Evolutionary conservation across 2,113 vertebrate genomes (phyloP).

Genomic region (Xyliphius kryptos): DNA sequence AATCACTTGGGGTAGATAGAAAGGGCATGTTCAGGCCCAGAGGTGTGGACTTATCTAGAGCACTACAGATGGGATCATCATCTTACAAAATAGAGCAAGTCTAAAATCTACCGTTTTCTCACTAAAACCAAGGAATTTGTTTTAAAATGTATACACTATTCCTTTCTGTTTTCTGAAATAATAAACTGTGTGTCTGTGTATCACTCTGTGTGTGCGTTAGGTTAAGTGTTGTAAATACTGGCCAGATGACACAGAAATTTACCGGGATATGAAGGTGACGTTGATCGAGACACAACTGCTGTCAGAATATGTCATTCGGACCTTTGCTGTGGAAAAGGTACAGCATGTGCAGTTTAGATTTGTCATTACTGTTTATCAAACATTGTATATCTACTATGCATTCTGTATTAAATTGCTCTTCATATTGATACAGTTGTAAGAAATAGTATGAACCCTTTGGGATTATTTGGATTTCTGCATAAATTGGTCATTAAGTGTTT

Average conservation of each 20-base stretch:
- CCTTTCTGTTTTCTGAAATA: not conserved
- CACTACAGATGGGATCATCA: constrained; percentile 2
- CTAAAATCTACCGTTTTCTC: not conserved
- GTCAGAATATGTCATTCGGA: constrained; percentile 94
- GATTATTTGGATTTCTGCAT: too few relatives aligned
- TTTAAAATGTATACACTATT: too few relatives aligned
- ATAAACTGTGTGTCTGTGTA: not conserved
- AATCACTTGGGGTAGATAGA: constrained; percentile 36
- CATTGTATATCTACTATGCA: too few relatives aligned
- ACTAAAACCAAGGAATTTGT: too few relatives aligned
- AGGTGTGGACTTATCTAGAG: constrained; percentile 30
- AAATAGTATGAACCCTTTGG: too few relatives aligned
- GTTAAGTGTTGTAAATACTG: too few relatives aligned
- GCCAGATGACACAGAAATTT: constrained; percentile 97
- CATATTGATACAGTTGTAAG: too few relatives aligned
- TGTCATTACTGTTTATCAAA: not conserved
- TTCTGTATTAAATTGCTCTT: too few relatives aligned
- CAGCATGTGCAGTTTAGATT: constrained; percentile 17
- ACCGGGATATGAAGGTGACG: constrained; percentile 96
- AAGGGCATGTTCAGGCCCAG: constrained; percentile 25
- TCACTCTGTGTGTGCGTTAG: too few relatives aligned
- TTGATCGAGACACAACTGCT: constrained; percentile 94
- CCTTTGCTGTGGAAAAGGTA: constrained; percentile 97
- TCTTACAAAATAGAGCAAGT: not conserved
- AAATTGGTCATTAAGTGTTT: too few relatives aligned